Evolutionary conservation across 2,113 vertebrate species (phyloP).

Genomic region (Syrmaticus mikado): DNA sequence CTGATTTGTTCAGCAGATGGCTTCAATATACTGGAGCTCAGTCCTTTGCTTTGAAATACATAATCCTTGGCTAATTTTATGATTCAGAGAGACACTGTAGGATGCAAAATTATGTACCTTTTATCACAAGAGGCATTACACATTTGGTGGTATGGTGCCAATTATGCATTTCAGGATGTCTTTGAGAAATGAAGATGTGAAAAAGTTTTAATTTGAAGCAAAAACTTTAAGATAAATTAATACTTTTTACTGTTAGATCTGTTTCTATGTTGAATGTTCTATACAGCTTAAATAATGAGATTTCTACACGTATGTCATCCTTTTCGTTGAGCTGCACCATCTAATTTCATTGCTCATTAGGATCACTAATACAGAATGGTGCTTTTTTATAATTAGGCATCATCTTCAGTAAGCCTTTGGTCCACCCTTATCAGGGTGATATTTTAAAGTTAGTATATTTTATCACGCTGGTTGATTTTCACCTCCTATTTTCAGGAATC

Average conservation of each 20-base stretch:
- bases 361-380: background rate
- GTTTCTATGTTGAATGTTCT: slow-evolving; percentile 20
- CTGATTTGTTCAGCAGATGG: slow-evolving; percentile 51
- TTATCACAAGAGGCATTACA: slow-evolving; percentile 20
- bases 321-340: slow-evolving; percentile 25
- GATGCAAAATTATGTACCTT: slow-evolving; percentile 33
- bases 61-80: slow-evolving; percentile 48
- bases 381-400: slow-evolving; percentile 1
- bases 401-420: background rate
- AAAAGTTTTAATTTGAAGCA: slow-evolving; percentile 42
- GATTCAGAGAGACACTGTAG: background rate
- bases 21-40: slow-evolving; percentile 22
- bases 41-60: slow-evolving; percentile 36
- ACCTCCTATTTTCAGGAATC: background rate
- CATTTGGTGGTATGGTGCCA: background rate
- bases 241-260: slow-evolving; percentile 30
- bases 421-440: background rate
- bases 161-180: slow-evolving; percentile 41
- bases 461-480: background rate
- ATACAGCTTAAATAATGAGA: slow-evolving; percentile 12
- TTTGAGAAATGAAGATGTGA: background rate
- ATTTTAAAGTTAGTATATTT: background rate
- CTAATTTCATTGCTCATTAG: slow-evolving; percentile 50
- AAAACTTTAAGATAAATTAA: slow-evolving; percentile 50
- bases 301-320: background rate